A percentile compares a stretch with the other conserved stretches of the same genome.
These are phyloP conservation scores for Allygus modestus DNA, from an alignment of 2,888 invertebrate species.

Conservation along the genomic window DNA sequence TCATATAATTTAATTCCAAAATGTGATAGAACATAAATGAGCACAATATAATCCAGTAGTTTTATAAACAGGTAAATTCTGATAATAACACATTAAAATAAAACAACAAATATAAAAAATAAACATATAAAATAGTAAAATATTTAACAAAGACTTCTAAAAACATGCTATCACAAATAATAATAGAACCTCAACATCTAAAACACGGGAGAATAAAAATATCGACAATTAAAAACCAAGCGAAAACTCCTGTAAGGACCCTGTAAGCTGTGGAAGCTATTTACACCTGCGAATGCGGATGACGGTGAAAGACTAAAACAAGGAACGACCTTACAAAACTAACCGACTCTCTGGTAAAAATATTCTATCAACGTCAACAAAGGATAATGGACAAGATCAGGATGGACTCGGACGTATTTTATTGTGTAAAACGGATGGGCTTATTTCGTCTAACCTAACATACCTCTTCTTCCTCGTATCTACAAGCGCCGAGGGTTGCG, in stretches of 20 bases:
- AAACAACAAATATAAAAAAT: slow-evolving; percentile 27
- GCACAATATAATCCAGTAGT: not conserved
- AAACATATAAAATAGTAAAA: slow-evolving; percentile 9
- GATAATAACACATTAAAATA: slow-evolving; percentile 1
- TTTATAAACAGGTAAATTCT: not conserved
- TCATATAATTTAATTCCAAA: not conserved
- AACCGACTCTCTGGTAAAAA: slow-evolving; percentile 46
- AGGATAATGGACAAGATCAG: slow-evolving; percentile 51
- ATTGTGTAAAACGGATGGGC: slow-evolving; percentile 58
- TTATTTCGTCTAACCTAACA: slow-evolving; percentile 51
- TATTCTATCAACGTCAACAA: slow-evolving; percentile 41
- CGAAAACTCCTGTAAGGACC: slow-evolving; percentile 23
- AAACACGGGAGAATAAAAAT: slow-evolving; percentile 7
- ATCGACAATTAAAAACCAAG: not conserved
- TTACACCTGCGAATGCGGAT: slow-evolving; percentile 10
- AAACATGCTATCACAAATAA: slow-evolving; percentile 25
- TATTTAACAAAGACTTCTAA: slow-evolving; percentile 20
- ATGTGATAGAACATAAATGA: slow-evolving; percentile 10
- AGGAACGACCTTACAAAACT: slow-evolving; percentile 51
- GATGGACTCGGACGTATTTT: slow-evolving; percentile 56
- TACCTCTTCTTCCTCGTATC: slow-evolving; percentile 26
- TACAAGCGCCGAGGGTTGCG: not conserved
- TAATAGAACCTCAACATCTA: slow-evolving; percentile 37
- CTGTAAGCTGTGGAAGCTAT: slow-evolving; percentile 38
- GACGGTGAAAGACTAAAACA: slow-evolving; percentile 45